Percentiles rank a stretch among this genome's conserved stretches.
These are phyloP conservation scores for Diadegma fenestrale DNA, from an alignment of 2,888 invertebrate species.

Conservation along the genomic window DNA sequence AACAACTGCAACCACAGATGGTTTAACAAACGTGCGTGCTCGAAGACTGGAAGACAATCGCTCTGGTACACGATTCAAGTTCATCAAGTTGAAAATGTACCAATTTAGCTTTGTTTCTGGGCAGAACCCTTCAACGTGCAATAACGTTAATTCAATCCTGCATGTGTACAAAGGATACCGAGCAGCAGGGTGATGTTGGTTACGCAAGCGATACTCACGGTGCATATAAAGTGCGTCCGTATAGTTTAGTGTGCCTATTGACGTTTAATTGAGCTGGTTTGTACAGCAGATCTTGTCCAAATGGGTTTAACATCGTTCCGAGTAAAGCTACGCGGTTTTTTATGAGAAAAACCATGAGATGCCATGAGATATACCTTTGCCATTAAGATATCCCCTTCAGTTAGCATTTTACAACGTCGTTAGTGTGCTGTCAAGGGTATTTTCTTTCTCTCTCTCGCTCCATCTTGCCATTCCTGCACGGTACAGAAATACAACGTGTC, in stretches of 20 bases:
- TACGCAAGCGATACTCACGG: background rate
- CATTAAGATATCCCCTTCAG: constrained; percentile 82
- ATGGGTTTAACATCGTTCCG: constrained; percentile 55
- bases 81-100: constrained; percentile 29
- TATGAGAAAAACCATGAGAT: constrained; percentile 56
- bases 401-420: constrained; percentile 81
- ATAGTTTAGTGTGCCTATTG: constrained; percentile 22
- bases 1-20: too few species aligned
- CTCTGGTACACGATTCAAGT: too few species aligned
- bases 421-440: constrained; percentile 21
- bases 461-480: constrained; percentile 3
- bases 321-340: constrained; percentile 58
- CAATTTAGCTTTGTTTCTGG: background rate
- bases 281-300: constrained; percentile 19
- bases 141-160: constrained; percentile 12
- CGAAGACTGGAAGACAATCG: too few species aligned
- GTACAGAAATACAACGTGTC: constrained; percentile 78
- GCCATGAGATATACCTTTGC: constrained; percentile 73
- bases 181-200: background rate
- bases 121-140: background rate
- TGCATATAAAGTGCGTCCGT: background rate
- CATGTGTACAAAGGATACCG: constrained; percentile 29
- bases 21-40: too few species aligned
- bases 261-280: constrained; percentile 50
- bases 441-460: constrained; percentile 3